phyloP scores from a whole-genome alignment of 2,113 vertebrate species.

The Pungitius pungitius region DNA sequence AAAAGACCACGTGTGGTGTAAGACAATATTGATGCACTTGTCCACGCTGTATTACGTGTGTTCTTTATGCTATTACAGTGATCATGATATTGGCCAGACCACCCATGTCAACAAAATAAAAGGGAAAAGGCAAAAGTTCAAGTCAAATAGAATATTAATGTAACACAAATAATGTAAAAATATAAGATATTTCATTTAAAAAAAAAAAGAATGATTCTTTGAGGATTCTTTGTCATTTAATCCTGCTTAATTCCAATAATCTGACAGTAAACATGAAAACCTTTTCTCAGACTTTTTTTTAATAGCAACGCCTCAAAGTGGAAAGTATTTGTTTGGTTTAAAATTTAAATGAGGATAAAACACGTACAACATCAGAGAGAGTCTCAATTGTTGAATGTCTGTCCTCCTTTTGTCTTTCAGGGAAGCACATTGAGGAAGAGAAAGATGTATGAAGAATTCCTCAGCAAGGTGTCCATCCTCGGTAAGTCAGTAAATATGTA shows the following conservation, averaged over 20 bases:
- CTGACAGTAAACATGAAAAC: not conserved
- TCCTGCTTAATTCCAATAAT: not conserved
- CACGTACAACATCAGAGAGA: not conserved
- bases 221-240: not conserved
- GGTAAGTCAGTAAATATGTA: constrained; percentile 81
- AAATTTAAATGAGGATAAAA: not conserved
- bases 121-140: not conserved
- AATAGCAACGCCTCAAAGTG: not conserved
- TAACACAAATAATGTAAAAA: not conserved
- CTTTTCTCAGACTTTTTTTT: not conserved
- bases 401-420: constrained; percentile 72
- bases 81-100: not conserved
- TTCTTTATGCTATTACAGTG: too few relatives aligned
- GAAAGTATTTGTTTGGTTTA: constrained; percentile 14
- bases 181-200: not conserved
- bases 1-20: not conserved
- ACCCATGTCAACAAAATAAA: not conserved
- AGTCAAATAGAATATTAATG: not conserved
- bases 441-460: constrained; percentile 98
- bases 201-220: not conserved
- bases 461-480: constrained; percentile 97
- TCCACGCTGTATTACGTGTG: not conserved
- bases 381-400: not conserved
- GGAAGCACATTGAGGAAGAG: constrained; percentile 95
- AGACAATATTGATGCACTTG: not conserved